Evolutionary conservation across 1,140 invertebrate species (phyloP), one percentile per base, ranked within the genome.

Genomic region (Arion vulgaris): DNA sequence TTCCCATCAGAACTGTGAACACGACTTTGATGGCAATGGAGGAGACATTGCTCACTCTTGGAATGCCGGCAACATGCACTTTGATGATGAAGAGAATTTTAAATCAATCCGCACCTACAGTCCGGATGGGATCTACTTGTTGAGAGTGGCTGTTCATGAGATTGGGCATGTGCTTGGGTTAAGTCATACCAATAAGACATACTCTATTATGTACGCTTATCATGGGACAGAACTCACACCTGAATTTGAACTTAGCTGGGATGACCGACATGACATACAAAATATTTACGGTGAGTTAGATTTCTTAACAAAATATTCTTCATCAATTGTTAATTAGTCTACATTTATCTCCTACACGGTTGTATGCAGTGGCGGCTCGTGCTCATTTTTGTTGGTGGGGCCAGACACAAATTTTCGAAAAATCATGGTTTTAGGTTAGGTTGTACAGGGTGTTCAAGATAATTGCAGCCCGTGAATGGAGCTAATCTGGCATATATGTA

Each of bases 131-230:
- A 87, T 91, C 57, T 90, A 91, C 76, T 82, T 90, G 34, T 74
- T 91, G 75, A 83, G 88, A 71, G 92, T 93, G 13, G 92, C 92
- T 0, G 92, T 93, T 13, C 93, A 93, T 83, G 93, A 93, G 86
- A 92, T 93, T 26, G 93, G 93, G 13, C 93, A 93, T 84, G 91
- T 93, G 28, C 88, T 93, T 13, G 92, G 93, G 0, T 85, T 93
- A 32, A 81, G 86, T 34, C 93, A 93, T 85, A 92, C 89, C 13
- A 86, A 87, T 73, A 88, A 90, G 41, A 88, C 87, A 4, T 86
- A 90, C 74, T 93, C 92, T 68, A 91, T 93, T 66, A 93, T 93
- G 93, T 93, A 92, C 80, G 92, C 93, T 45, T 93, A 93, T 84
- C 84, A 87, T 32, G 72, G 82, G 26, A 80, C 86, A 62, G 81